Evolutionary conservation across 2,113 vertebrate genomes (phyloP).

Genomic region (Tachycineta bicolor): DNA sequence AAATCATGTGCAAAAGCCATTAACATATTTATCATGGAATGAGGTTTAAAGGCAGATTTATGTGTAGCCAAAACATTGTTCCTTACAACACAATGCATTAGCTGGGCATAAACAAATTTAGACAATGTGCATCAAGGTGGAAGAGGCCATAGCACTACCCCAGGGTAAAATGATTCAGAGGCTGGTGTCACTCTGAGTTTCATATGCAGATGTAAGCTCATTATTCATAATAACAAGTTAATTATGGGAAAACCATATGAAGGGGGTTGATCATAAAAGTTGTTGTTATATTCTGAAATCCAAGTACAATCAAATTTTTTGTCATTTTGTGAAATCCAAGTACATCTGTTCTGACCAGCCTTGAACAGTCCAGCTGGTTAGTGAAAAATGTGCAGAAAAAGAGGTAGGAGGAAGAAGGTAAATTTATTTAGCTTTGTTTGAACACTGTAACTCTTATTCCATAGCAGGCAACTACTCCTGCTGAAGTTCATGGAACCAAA

Average conservation of each 20-base stretch:
- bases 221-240: slow-evolving; percentile 42
- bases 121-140: slow-evolving; percentile 37
- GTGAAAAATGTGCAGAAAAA: not conserved
- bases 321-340: not conserved
- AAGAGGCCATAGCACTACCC: not conserved
- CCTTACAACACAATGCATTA: slow-evolving; percentile 65
- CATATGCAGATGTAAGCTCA: slow-evolving; percentile 51
- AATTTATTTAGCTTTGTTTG: not conserved
- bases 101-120: slow-evolving; percentile 68
- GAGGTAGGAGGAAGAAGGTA: not conserved
- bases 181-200: slow-evolving; percentile 33
- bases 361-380: not conserved
- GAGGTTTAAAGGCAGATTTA: slow-evolving; percentile 49
- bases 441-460: not conserved
- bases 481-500: not conserved
- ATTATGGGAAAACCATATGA: not conserved
- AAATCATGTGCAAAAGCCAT: slow-evolving; percentile 34
- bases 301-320: not conserved
- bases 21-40: slow-evolving; percentile 39
- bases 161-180: slow-evolving; percentile 59
- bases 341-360: not conserved
- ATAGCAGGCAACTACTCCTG: not conserved
- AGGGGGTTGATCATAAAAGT: not conserved
- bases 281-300: not conserved
- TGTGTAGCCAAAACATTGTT: slow-evolving; percentile 37